A percentile compares a stretch with the other conserved stretches of the same genome.
Evolutionary conservation across 2,113 vertebrate species (phyloP).

Genomic region (Hemiprocne comata): DNA sequence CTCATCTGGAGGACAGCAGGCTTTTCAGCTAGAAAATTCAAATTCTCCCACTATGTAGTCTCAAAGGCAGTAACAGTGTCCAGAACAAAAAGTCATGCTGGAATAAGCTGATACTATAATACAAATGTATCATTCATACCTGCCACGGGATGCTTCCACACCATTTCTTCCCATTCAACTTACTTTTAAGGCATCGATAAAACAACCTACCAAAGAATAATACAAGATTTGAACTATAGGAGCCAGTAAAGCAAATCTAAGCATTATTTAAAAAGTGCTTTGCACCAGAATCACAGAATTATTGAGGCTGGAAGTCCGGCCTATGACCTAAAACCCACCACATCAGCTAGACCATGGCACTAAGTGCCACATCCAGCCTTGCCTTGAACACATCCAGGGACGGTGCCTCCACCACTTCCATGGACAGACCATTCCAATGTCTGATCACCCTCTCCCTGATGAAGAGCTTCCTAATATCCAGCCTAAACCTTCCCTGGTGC

Average conservation of each 20-base stretch:
- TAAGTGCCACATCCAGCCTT: too few species aligned
- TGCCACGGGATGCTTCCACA: conserved; percentile 90
- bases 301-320: too few species aligned
- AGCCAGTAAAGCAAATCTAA: background rate
- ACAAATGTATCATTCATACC: conserved; percentile 60
- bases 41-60: background rate
- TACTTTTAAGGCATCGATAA: conserved; percentile 85
- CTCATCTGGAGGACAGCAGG: background rate
- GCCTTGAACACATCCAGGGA: too few species aligned
- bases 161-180: conserved; percentile 83
- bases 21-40: background rate
- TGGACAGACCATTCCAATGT: too few species aligned
- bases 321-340: too few species aligned
- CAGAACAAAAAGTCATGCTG: background rate
- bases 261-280: background rate
- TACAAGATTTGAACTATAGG: background rate
- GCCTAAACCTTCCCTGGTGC: too few species aligned
- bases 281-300: background rate
- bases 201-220: conserved; percentile 80
- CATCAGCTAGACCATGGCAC: too few species aligned
- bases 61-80: background rate
- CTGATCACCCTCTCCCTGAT: too few species aligned
- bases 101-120: background rate
- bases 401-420: too few species aligned
- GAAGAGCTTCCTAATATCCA: too few species aligned